Conservation (phyloP, 2,888 invertebrate species). For the Plagiodera versicolora region DNA sequence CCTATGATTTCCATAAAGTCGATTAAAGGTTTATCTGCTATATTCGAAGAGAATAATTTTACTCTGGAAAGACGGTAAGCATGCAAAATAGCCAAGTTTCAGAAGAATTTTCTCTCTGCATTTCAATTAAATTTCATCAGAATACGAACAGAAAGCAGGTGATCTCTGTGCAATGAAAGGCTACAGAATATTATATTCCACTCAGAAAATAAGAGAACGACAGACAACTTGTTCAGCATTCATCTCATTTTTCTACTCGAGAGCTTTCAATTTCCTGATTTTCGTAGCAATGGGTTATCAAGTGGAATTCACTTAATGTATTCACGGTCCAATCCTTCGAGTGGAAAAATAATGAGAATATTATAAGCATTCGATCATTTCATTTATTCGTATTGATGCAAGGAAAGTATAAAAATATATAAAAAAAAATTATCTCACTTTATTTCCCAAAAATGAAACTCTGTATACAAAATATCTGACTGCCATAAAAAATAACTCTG, state of each 20-base stretch:
- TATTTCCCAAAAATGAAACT: too few relatives aligned
- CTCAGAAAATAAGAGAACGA: neutral
- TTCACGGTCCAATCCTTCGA: too few relatives aligned
- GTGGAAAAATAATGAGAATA: too few relatives aligned
- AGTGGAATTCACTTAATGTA: neutral
- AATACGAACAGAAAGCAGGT: neutral
- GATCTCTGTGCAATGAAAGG: neutral
- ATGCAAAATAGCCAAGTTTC: neutral
- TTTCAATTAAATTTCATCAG: neutral
- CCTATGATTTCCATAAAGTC: too few relatives aligned
- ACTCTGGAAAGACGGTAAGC: neutral
- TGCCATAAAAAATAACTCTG: too few relatives aligned
- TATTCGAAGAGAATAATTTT: neutral
- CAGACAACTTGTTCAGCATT: neutral
- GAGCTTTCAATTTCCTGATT: neutral
- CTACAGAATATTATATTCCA: constrained; percentile 1
- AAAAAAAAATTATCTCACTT: too few relatives aligned
- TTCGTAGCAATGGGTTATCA: neutral
- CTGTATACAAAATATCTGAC: too few relatives aligned
- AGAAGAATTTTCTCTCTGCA: neutral
- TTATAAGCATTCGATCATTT: too few relatives aligned
- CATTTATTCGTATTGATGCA: too few relatives aligned
- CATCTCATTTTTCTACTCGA: neutral
- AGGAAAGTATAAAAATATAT: too few relatives aligned
- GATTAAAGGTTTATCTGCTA: too few relatives aligned